These are phyloP conservation scores for Archips xylosteana DNA, from an alignment of 2,888 invertebrate species.

Conservation along the genomic window DNA sequence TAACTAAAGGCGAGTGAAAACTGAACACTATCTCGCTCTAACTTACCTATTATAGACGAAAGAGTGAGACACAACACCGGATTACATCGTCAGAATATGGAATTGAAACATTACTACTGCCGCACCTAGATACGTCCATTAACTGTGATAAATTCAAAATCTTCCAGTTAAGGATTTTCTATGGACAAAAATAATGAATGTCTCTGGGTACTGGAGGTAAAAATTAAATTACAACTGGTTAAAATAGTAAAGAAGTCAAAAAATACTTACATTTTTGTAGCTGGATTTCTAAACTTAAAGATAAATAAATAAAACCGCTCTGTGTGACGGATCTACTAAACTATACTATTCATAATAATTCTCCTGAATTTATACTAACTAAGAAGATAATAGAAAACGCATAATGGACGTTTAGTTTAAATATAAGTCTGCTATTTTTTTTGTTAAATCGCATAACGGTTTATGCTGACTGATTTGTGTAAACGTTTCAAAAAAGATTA, in stretches of 20 bases:
- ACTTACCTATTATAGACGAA: not conserved
- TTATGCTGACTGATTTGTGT: not conserved
- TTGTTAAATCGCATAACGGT: not conserved
- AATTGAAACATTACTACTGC: not conserved
- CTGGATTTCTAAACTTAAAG: not conserved
- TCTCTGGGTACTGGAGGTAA: too few relatives aligned
- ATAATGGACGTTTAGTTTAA: not conserved
- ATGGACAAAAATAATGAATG: not conserved
- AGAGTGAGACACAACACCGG: not conserved
- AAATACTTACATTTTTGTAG: slow-evolving; percentile 4
- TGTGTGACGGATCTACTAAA: not conserved
- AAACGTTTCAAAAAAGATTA: not conserved
- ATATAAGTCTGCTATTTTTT: not conserved
- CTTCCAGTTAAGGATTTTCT: too few relatives aligned
- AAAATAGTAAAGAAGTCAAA: not conserved
- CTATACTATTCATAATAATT: not conserved
- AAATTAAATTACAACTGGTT: too few relatives aligned
- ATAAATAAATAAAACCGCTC: slow-evolving; percentile 4
- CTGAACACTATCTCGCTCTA: not conserved
- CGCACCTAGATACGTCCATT: not conserved
- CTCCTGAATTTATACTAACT: not conserved
- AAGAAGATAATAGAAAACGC: not conserved
- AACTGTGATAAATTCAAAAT: not conserved
- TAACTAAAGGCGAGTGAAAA: not conserved
- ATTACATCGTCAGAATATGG: not conserved